Conservation (phyloP, 1,140 invertebrate genomes). For the Lethocerus indicus region DNA sequence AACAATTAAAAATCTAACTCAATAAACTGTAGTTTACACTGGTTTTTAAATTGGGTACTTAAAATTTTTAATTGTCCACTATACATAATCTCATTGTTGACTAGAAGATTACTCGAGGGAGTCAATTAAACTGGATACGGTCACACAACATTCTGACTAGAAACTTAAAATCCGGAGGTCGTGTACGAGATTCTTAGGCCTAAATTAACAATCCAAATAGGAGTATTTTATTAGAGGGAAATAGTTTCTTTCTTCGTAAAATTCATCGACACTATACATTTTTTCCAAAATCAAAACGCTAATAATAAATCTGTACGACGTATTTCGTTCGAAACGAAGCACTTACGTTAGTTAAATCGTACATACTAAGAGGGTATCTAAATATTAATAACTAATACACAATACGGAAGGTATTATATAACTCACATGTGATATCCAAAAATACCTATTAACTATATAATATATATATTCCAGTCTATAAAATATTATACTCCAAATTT, state of each 20-base stretch:
- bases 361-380: not conserved
- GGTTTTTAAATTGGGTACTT: too few species aligned
- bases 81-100: too few species aligned
- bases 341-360: not conserved
- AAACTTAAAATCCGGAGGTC: too few species aligned
- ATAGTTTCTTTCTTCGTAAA: not conserved
- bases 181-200: too few species aligned
- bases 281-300: not conserved
- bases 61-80: too few species aligned
- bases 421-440: slow-evolving; percentile 16
- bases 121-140: too few species aligned
- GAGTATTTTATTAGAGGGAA: too few species aligned
- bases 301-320: not conserved
- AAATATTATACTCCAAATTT: slow-evolving; percentile 15
- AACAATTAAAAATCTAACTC: too few species aligned
- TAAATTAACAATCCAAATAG: too few species aligned
- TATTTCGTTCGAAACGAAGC: not conserved
- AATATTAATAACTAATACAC: slow-evolving; percentile 5
- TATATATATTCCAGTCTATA: slow-evolving; percentile 17
- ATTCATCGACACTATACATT: not conserved
- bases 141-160: too few species aligned
- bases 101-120: too few species aligned
- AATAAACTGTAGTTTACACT: too few species aligned
- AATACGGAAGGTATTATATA: slow-evolving; percentile 8
- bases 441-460: slow-evolving; percentile 17